Evolutionary conservation across 35 echinoderm and acorn worm genomes (phyloP), one percentile per base, ranked within the genome.

Genomic region (Strongylocentrotus purpuratus): DNA sequence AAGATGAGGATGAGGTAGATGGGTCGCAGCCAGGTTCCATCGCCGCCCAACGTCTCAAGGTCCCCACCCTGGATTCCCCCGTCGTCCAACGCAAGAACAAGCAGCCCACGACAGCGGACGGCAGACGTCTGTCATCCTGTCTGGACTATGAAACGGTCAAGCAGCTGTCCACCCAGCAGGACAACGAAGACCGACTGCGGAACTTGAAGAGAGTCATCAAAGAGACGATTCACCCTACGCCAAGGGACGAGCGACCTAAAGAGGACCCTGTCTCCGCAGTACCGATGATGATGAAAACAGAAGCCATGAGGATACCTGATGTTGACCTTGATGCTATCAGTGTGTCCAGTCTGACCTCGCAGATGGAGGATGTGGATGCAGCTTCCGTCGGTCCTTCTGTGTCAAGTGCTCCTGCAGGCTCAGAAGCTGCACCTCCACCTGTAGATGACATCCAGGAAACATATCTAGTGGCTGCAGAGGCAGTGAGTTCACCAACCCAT

Each of bases 261-360:
- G 71, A 95, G 47, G 95, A 96, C 85, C n/a, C 28, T 1, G 5
- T 7, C 15, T 46, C 45, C 4, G 17, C 48, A 3, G 48, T 48
- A 46, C 45, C 87, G 32, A 46, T 59, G 17, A 46, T 59, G 17
- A 28, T 48, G 48, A 93, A 93, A 58, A 31, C 61, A 15, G 15
- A 86, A 65, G 65, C 92, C 61, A 48, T 90, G 8, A 94, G 32
- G 46, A 93, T 93, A 31, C 45, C 91, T 4, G 96, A 95, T 31
- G 85, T 95, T 13, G 97, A 98, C 55, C 95, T 96, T 8, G 97
- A 98, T 86, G 96, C 95, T 7, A 94, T 98, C 31, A 98, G 97
- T 95, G 85, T 98, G 8, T 96, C 94, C 71, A 98, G 97, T 92
- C 70, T 98, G 4, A 85, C 95, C 31, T 96, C 96, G 2, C 45